phyloP scores from a whole-genome alignment of 2,113 vertebrate species.

The Gallinago paraguaiae region DNA sequence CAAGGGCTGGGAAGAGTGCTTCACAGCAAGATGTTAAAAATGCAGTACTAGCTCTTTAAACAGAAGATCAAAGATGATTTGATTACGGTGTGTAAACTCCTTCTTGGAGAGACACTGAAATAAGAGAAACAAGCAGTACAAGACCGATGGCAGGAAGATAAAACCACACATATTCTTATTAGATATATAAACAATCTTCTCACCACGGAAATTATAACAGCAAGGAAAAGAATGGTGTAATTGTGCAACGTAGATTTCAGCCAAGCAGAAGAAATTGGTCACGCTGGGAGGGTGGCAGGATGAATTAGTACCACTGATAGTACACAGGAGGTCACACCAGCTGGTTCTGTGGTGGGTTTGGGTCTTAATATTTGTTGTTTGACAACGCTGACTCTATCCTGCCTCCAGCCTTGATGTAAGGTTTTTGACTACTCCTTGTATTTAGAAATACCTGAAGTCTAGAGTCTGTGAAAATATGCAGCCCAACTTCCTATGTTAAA shows the following conservation, averaged over 20 bases:
- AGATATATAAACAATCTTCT: not conserved
- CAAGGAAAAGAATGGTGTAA: not conserved
- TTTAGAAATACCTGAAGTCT: not conserved
- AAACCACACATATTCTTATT: fast-evolving
- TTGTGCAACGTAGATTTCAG: not conserved
- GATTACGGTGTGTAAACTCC: not conserved
- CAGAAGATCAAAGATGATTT: constrained; percentile 1
- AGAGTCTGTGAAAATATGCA: not conserved
- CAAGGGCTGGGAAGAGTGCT: not conserved
- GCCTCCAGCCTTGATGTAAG: not conserved
- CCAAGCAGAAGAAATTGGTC: not conserved
- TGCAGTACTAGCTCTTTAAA: not conserved
- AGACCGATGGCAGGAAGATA: not conserved
- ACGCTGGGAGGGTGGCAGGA: not conserved
- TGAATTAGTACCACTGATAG: not conserved
- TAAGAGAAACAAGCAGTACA: not conserved
- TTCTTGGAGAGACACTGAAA: not conserved
- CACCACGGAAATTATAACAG: not conserved
- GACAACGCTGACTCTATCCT: not conserved
- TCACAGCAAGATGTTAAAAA: not conserved
- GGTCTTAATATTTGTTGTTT: not conserved
- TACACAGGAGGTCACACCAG: not conserved
- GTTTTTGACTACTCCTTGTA: not conserved
- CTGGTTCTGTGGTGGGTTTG: not conserved
- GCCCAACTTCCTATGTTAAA: not conserved